Evolutionary conservation across 2,888 invertebrate genomes (phyloP).

Genomic region (Orthosia incerta): DNA sequence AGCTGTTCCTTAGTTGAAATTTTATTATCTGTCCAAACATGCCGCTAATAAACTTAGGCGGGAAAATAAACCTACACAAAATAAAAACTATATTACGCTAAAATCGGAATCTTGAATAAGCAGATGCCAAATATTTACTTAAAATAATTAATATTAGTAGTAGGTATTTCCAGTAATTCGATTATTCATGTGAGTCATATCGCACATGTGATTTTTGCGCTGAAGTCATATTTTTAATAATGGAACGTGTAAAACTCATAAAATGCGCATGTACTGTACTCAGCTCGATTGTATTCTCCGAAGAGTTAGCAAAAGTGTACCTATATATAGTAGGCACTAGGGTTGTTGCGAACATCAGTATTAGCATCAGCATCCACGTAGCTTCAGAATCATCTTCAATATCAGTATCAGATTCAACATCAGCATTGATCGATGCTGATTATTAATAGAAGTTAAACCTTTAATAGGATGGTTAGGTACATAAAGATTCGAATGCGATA

Average conservation of each 20-base stretch:
- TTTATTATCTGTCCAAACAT: slow-evolving; percentile 48
- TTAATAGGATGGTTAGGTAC: too few species aligned
- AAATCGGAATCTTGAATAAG: slow-evolving; percentile 25
- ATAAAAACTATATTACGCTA: slow-evolving; percentile 42
- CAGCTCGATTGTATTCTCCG: too few species aligned
- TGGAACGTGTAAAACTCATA: neutral
- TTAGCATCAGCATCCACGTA: too few species aligned
- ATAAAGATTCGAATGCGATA: too few species aligned
- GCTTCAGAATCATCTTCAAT: too few species aligned
- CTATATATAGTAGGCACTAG: too few species aligned
- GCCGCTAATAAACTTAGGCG: slow-evolving; percentile 47
- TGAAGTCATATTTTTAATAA: neutral
- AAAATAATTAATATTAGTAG: slow-evolving; percentile 36
- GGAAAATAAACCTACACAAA: slow-evolving; percentile 46
- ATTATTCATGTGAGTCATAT: neutral
- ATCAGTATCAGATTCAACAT: too few species aligned
- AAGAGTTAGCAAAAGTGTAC: too few species aligned
- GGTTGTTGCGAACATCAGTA: too few species aligned
- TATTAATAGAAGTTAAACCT: too few species aligned
- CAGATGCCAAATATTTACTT: slow-evolving; percentile 52
- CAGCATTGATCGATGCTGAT: too few species aligned
- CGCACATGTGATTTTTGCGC: neutral
- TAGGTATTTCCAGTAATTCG: slow-evolving; percentile 15
- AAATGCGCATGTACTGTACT: neutral
- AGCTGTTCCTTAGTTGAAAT: neutral